phyloP scores from a whole-genome alignment of 2,113 vertebrate genomes.

The Hippocampus guttulatus region DNA sequence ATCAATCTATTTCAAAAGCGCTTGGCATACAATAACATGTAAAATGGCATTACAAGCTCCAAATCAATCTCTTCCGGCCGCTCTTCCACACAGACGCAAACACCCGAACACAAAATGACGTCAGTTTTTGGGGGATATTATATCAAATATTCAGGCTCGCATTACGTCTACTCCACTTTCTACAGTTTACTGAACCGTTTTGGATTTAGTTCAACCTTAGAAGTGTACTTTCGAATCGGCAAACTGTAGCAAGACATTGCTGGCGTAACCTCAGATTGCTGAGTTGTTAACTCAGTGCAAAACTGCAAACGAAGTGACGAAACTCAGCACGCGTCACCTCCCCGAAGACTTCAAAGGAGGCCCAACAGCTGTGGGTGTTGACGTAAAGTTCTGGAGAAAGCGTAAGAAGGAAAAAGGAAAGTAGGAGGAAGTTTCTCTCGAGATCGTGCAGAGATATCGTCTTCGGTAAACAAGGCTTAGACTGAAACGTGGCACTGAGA shows the following conservation, averaged over 20 bases:
- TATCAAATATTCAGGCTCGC: no score
- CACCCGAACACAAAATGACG: no score
- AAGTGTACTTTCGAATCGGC: not conserved
- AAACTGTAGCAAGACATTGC: not conserved
- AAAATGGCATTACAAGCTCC: no score
- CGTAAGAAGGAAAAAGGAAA: slow-evolving; percentile 20
- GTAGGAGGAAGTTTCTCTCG: not conserved
- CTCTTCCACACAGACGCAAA: no score
- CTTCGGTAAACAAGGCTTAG: not conserved
- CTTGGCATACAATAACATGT: no score
- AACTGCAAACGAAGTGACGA: not conserved
- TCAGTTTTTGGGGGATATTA: no score
- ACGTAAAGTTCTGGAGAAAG: not conserved
- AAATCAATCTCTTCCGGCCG: no score
- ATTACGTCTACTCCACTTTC: not conserved
- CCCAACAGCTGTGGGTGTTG: not conserved
- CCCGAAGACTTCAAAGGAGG: not conserved
- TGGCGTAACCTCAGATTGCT: not conserved
- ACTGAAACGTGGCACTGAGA: not conserved
- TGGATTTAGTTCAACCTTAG: not conserved
- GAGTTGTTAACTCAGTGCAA: not conserved
- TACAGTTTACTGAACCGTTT: no score
- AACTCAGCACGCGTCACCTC: not conserved
- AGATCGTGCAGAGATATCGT: not conserved
- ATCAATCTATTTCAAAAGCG: no score